A percentile compares a stretch with the other conserved stretches of the same genome.
Conservation (phyloP, 2,797 vertebrate genomes). For the Intellagama lesueurii region DNA sequence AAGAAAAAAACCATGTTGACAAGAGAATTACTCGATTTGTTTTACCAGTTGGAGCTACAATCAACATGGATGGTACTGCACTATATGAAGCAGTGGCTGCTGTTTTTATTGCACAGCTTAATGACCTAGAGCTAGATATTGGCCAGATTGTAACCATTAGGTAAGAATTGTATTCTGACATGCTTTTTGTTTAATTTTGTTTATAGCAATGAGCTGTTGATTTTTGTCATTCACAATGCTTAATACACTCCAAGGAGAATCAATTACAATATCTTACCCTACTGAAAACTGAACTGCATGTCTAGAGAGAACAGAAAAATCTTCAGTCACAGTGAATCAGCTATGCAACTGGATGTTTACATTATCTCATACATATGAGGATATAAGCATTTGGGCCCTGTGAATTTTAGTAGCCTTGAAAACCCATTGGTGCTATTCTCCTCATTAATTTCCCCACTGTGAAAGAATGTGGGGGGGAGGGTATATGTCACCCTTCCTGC, state of each 20-base stretch:
- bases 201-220: constrained; percentile 13
- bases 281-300: background rate
- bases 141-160: constrained; percentile 96
- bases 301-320: background rate
- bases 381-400: background rate
- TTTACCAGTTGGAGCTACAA: constrained; percentile 95
- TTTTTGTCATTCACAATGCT: constrained; percentile 1
- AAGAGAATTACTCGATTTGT: constrained; percentile 97
- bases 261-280: background rate
- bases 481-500: too few relatives aligned
- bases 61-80: constrained; percentile 98
- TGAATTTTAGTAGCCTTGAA: constrained; percentile 14
- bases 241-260: background rate
- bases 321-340: background rate
- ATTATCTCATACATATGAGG: background rate
- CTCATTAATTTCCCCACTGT: background rate
- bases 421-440: background rate
- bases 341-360: constrained; percentile 14
- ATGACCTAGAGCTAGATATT: constrained; percentile 86
- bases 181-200: background rate
- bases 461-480: too few relatives aligned
- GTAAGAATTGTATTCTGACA: constrained; percentile 71
- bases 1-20: constrained; percentile 94
- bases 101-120: constrained; percentile 96
- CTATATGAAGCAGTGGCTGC: constrained; percentile 97